Base-by-base conservation (phyloP, 2,113 vertebrate genomes). In the Aphyosemion australe region DNA sequence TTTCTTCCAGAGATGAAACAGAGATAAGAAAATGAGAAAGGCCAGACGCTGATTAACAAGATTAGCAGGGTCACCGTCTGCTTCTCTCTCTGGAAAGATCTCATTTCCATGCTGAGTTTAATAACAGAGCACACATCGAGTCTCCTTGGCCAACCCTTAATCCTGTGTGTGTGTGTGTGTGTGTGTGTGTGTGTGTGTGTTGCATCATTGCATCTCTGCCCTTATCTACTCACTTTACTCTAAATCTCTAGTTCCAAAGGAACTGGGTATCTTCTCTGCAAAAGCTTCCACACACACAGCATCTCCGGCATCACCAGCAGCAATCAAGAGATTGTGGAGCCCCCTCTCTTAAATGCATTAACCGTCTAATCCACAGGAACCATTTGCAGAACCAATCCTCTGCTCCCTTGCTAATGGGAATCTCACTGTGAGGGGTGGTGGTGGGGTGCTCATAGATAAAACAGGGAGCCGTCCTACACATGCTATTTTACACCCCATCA, bases 301-400 rank as follows among this genome's bases (percentile, higher is more conserved):
- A 56, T 43, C 48, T 26, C 34, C 63, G 43, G 49, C 66, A 69
- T 64, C 74, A 60, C 43, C 71, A 75, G 75, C 48, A 65, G 80
- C 72, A 84, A 83, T 90, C 83, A 88, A 84, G 77, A 77, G 85
- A 87, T 84, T 76, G 84, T 57, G 74, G 76, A 80, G 54, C 77
- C 80, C 85, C 83, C 82, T 76, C 80, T 85, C 90, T 79, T 92
- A 90, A 93, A 94, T 88, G 89, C 93, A 94, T 94, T 94, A 93
- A 89, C 87, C 80, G 78, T 84, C 86, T 94, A 93, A 92, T 91
- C 87, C 90, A 89, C 74, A 65, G 89, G 88, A 65, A 88, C 92
- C 94, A 94, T 95, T 96, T 95, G 92, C 92, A 93, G 93, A 95
- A 92, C 91, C 93, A 94, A 94, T 95, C 91, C 79, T 7, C 86